Evolutionary conservation across 2,797 vertebrate genomes (phyloP).

Genomic region (Anguilla megastoma): DNA sequence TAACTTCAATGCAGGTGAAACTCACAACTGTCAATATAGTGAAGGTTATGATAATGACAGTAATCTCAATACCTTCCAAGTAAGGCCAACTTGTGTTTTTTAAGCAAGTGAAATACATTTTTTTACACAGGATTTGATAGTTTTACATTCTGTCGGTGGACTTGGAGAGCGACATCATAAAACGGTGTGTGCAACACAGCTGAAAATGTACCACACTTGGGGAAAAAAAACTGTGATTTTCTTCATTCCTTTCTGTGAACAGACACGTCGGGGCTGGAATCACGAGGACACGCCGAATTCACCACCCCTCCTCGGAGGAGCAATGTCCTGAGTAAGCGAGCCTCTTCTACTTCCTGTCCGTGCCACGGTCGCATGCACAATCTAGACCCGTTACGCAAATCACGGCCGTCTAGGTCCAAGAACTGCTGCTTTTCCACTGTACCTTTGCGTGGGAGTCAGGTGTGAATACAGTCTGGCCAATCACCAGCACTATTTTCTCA

Average conservation of each 20-base stretch:
- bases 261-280: slow-evolving; percentile 53
- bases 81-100: neutral
- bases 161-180: neutral
- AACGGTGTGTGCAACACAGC: neutral
- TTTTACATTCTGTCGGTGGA: neutral
- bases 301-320: slow-evolving; percentile 52
- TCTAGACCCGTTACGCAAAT: neutral
- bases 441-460: too few relatives aligned
- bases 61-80: neutral
- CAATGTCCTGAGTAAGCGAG: slow-evolving; percentile 63
- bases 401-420: too few relatives aligned
- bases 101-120: neutral
- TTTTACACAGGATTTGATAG: neutral
- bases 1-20: neutral
- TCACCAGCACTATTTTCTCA: too few relatives aligned
- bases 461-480: too few relatives aligned
- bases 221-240: neutral
- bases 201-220: neutral
- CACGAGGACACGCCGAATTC: slow-evolving; percentile 40
- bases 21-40: neutral
- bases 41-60: neutral
- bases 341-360: slow-evolving; percentile 25
- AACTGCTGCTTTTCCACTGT: too few relatives aligned
- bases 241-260: slow-evolving; percentile 19
- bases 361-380: neutral